A percentile compares a stretch with the other conserved stretches of the same genome.
These are phyloP conservation scores for Mastomys natalensis DNA, from an alignment of 2,113 vertebrate genomes.

Conservation along the genomic window DNA sequence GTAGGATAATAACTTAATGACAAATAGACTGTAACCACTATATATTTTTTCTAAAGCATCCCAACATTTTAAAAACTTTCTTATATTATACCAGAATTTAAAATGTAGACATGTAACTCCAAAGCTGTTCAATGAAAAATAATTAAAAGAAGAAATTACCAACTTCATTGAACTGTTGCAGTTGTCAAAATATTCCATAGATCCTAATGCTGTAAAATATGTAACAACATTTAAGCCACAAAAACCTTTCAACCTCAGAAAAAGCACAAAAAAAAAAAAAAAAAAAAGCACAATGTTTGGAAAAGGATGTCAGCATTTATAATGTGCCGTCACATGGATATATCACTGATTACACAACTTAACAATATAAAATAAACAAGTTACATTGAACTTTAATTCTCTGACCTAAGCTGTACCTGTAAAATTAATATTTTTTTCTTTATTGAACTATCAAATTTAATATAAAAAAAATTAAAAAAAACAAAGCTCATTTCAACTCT, in stretches of 20 bases:
- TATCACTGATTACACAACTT: constrained; percentile 68
- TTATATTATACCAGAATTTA: constrained; percentile 87
- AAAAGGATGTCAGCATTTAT: constrained; percentile 86
- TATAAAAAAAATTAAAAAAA: neutral
- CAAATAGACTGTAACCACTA: constrained; percentile 59
- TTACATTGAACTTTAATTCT: constrained; percentile 60
- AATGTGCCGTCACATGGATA: constrained; percentile 71
- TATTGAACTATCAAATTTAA: constrained; percentile 41
- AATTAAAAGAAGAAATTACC: constrained; percentile 97
- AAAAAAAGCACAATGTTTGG: constrained; percentile 87
- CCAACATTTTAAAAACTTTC: constrained; percentile 82
- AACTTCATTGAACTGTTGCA: constrained; percentile 97
- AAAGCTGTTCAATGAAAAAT: constrained; percentile 93
- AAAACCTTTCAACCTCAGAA: constrained; percentile 90
- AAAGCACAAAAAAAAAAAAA: constrained; percentile 90
- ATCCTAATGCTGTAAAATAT: constrained; percentile 99
- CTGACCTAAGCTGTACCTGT: constrained; percentile 16
- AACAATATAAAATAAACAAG: constrained; percentile 72
- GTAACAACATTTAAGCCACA: constrained; percentile 98
- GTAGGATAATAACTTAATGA: constrained; percentile 68
- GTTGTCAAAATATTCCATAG: constrained; percentile 98
- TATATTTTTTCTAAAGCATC: constrained; percentile 58
- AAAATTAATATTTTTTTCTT: constrained; percentile 45
- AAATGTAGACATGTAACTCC: constrained; percentile 87
- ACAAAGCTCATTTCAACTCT: constrained; percentile 22